Percentiles rank a stretch among this genome's conserved stretches.
phyloP scores from a whole-genome alignment of 2,888 invertebrate species.

The Barypeithes pellucidus region DNA sequence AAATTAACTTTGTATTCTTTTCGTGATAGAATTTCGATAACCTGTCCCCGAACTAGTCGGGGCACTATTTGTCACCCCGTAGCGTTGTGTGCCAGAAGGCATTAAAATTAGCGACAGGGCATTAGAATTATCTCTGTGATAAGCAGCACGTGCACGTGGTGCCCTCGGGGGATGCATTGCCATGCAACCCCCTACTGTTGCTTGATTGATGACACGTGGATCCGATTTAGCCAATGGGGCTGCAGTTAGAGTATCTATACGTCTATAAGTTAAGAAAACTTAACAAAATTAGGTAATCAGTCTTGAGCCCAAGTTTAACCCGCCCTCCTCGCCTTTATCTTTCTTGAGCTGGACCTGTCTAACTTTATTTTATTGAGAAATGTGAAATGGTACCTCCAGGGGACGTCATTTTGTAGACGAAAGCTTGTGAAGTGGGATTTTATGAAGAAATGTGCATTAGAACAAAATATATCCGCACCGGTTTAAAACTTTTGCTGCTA shows the following conservation, averaged over 20 bases:
- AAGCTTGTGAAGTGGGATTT: too few species aligned
- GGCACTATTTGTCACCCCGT: slow-evolving; percentile 51
- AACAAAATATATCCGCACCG: too few species aligned
- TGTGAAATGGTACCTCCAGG: too few species aligned
- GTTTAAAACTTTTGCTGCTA: too few species aligned
- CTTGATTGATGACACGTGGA: slow-evolving; percentile 40
- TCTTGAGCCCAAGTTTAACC: too few species aligned
- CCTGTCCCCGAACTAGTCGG: slow-evolving; percentile 16
- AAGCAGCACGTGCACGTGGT: slow-evolving; percentile 38
- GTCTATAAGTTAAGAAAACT: too few species aligned
- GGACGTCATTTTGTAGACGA: too few species aligned
- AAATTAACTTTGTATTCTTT: slow-evolving; percentile 8
- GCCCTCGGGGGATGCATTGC: slow-evolving; percentile 27
- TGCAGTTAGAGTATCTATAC: neutral
- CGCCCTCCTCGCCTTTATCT: too few species aligned
- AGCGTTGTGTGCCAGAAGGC: slow-evolving; percentile 68
- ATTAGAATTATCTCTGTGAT: slow-evolving; percentile 54
- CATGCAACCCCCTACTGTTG: slow-evolving; percentile 26
- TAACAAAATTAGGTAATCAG: too few species aligned
- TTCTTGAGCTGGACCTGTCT: too few species aligned
- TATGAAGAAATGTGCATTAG: too few species aligned
- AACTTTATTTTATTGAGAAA: too few species aligned
- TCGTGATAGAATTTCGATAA: slow-evolving; percentile 35
- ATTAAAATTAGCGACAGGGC: slow-evolving; percentile 68
- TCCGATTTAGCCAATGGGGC: slow-evolving; percentile 23